phyloP scores from a whole-genome alignment of 2,888 invertebrate species.

The Kryphioiulus occultus region DNA sequence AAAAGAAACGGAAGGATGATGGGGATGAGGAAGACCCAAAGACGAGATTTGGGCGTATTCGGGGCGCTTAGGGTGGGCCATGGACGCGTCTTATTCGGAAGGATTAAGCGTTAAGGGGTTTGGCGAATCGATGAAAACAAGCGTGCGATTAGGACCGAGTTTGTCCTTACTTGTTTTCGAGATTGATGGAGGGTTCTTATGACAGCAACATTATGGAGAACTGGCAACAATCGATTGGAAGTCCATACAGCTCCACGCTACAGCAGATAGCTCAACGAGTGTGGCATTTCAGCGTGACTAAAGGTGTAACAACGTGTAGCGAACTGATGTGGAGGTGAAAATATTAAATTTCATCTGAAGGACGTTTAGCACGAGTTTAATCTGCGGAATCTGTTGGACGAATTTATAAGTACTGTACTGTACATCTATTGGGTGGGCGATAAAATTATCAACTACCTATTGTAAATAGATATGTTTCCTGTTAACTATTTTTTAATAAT shows the following conservation, averaged over 20 bases:
- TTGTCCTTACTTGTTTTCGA: neutral
- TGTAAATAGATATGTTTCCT: no score
- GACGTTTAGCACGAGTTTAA: neutral
- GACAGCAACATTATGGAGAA: constrained; percentile 35
- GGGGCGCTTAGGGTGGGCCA: neutral
- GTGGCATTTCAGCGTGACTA: neutral
- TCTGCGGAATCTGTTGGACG: neutral
- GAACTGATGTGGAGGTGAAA: neutral
- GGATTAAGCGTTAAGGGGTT: neutral
- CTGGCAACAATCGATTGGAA: neutral
- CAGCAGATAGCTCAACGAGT: neutral
- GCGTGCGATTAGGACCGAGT: constrained; percentile 11
- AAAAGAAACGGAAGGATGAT: constrained; percentile 13
- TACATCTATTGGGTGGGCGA: no score
- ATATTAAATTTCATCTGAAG: neutral
- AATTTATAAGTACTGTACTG: no score
- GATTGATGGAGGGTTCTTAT: constrained; percentile 31
- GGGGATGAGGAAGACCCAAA: neutral
- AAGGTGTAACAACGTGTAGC: neutral
- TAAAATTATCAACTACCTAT: no score
- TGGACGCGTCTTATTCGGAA: neutral
- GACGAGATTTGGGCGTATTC: neutral
- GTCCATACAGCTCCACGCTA: neutral
- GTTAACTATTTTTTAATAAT: no score
- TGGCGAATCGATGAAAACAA: neutral